Percentiles rank a stretch among this genome's conserved stretches.
Conservation (phyloP, 1,140 invertebrate genomes). For the Daktulosphaira vitifoliae region DNA sequence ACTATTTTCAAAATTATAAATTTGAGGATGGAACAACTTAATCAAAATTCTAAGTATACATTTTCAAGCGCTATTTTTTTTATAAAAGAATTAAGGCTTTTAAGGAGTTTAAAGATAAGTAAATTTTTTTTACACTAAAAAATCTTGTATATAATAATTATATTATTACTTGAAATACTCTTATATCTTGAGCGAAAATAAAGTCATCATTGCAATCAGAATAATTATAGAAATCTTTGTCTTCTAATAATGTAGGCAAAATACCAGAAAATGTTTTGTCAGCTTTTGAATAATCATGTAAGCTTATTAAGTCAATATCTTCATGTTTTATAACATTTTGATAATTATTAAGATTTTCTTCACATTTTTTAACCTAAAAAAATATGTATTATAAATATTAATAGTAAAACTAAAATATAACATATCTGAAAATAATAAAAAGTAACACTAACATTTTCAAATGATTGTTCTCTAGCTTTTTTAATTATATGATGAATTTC, state of each 20-base stretch:
- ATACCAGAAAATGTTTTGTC: not conserved
- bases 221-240: too few relatives aligned
- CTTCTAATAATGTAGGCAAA: slow-evolving; percentile 6
- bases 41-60: too few relatives aligned
- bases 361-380: slow-evolving; percentile 3
- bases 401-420: not conserved
- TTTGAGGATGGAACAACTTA: too few relatives aligned
- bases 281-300: slow-evolving; percentile 24
- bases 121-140: too few relatives aligned
- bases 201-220: too few relatives aligned
- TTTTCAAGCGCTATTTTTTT: too few relatives aligned
- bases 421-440: not conserved
- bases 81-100: too few relatives aligned
- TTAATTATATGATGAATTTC: slow-evolving; percentile 68
- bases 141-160: too few relatives aligned
- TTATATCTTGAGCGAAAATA: too few relatives aligned
- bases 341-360: not conserved
- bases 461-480: slow-evolving; percentile 61
- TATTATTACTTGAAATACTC: too few relatives aligned
- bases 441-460: slow-evolving; percentile 51
- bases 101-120: too few relatives aligned
- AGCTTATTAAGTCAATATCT: slow-evolving; percentile 16
- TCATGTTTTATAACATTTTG: slow-evolving; percentile 1
- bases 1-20: too few relatives aligned
- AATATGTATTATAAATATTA: not conserved